Evolutionary conservation across 2,113 vertebrate genomes (phyloP).

Genomic region (Myotis davidii): DNA sequence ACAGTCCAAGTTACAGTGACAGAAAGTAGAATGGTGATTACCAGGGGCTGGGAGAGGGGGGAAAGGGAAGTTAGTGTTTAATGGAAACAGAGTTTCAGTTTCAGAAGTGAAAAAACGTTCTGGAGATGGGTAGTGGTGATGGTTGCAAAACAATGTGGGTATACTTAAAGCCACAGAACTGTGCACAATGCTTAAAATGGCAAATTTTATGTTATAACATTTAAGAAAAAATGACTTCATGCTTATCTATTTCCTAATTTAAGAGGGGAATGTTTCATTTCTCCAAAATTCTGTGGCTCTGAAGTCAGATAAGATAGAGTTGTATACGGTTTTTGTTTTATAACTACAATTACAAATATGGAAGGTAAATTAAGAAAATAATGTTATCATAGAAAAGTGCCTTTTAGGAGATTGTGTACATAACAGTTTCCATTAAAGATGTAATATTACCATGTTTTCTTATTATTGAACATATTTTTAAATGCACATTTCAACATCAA

Average conservation of each 20-base stretch:
- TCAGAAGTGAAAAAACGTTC: neutral
- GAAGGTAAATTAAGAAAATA: neutral
- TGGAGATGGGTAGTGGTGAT: neutral
- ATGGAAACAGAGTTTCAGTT: neutral
- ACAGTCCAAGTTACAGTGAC: neutral
- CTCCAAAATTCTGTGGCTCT: neutral
- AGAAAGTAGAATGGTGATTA: neutral
- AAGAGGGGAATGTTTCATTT: neutral
- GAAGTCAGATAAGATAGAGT: constrained; percentile 17
- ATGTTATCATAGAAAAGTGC: neutral
- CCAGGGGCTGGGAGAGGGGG: neutral
- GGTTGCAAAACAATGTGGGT: neutral
- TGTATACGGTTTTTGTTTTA: constrained; percentile 3
- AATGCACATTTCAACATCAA: neutral
- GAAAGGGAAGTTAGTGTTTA: neutral
- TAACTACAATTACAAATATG: constrained; percentile 10
- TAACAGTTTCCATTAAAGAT: neutral
- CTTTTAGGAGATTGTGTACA: neutral
- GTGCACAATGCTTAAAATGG: neutral
- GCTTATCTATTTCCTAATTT: neutral
- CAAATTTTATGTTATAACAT: neutral
- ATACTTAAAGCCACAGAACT: neutral
- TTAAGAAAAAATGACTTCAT: neutral
- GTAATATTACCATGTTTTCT: neutral
- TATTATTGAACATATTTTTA: neutral